phyloP scores from a whole-genome alignment of 2,888 invertebrate species.

The Drosophila meridiana region DNA sequence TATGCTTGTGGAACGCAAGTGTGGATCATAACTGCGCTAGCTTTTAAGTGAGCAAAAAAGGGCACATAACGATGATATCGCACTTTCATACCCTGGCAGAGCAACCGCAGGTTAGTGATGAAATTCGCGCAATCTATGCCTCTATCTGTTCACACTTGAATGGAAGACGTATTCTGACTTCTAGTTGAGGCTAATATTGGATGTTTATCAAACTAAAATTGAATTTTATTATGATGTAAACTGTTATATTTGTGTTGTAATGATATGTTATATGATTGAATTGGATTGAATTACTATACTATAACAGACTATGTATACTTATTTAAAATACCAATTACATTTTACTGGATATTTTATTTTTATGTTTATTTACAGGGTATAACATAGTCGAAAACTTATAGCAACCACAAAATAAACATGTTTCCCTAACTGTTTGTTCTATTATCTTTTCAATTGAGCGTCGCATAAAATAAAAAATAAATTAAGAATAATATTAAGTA shows the following conservation, averaged over 20 bases:
- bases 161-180: neutral
- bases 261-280: neutral
- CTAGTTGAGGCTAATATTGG: neutral
- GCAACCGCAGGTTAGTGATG: neutral
- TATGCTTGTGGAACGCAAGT: conserved; percentile 2
- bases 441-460: neutral
- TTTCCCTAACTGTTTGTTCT: neutral
- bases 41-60: neutral
- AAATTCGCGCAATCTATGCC: neutral
- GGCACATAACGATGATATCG: conserved; percentile 25
- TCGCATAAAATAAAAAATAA: neutral
- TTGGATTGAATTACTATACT: neutral
- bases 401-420: too few relatives aligned
- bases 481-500: neutral
- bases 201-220: neutral
- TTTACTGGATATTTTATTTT: neutral
- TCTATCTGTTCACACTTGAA: neutral
- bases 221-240: neutral
- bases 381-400: neutral
- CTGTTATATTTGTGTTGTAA: neutral
- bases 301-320: neutral
- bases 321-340: neutral
- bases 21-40: conserved; percentile 7
- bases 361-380: neutral
- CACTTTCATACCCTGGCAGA: conserved; percentile 9